Percentiles rank a stretch among this genome's conserved stretches.
Evolutionary conservation across 2,888 invertebrate species (phyloP).

Genomic region (Tachina fera): DNA sequence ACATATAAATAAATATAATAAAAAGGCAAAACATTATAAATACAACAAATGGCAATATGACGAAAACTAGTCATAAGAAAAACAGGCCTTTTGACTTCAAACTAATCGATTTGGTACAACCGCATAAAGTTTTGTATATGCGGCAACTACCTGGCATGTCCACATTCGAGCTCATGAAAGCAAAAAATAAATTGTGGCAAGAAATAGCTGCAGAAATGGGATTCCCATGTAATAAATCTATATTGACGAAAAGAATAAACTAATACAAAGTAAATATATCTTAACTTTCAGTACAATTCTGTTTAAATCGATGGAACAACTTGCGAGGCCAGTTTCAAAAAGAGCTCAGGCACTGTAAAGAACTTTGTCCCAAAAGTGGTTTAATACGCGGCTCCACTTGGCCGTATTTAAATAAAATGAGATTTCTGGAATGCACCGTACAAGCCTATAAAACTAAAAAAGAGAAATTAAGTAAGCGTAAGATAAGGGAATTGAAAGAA

Average conservation of each 20-base stretch:
- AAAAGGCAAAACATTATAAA: too few species aligned
- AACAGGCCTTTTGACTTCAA: conserved; percentile 80
- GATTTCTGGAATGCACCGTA: conserved; percentile 73
- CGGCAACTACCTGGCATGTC: conserved; percentile 76
- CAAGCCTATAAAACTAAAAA: conserved; percentile 65
- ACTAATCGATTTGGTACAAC: conserved; percentile 77
- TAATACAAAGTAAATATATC: background rate
- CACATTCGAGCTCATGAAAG: conserved; percentile 78
- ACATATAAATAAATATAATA: too few species aligned
- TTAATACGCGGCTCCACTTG: conserved; percentile 76
- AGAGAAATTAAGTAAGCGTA: conserved; percentile 55
- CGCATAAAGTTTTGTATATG: conserved; percentile 76
- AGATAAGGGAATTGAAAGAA: conserved; percentile 40
- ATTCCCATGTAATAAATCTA: conserved; percentile 57
- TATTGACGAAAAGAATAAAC: background rate
- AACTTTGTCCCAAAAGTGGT: conserved; percentile 73
- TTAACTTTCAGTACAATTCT: conserved; percentile 76
- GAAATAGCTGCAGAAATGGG: conserved; percentile 76
- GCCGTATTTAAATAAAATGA: conserved; percentile 77
- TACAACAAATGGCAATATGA: conserved; percentile 47
- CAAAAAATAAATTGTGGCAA: conserved; percentile 77
- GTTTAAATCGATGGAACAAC: conserved; percentile 79
- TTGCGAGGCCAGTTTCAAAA: conserved; percentile 78
- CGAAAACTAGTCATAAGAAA: conserved; percentile 78
- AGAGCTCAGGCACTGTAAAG: conserved; percentile 74